Conservation (phyloP, 2,797 vertebrate species). For the Chaetodon trifasciatus region DNA sequence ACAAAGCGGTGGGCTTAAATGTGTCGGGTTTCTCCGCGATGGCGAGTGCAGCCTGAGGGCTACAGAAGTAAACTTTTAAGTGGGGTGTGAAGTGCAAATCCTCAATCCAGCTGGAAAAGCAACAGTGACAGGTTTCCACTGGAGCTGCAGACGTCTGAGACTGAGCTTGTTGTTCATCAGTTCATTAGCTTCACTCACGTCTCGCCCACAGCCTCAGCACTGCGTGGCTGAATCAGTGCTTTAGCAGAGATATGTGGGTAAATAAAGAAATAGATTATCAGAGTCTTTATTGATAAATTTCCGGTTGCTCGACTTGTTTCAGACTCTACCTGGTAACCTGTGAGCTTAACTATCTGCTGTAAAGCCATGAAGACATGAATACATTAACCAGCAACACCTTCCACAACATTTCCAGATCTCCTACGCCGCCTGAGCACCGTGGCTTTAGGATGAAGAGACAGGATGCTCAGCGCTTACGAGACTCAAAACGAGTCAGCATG, state of each 20-base stretch:
- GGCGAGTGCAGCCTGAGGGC: neutral
- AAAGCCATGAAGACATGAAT: neutral
- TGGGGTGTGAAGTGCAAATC: neutral
- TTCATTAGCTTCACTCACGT: no score
- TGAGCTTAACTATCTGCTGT: neutral
- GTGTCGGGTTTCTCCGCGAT: neutral
- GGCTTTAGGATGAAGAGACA: slow-evolving; percentile 50
- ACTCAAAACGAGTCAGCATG: slow-evolving; percentile 75
- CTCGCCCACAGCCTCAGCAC: no score
- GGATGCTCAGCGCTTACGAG: slow-evolving; percentile 65
- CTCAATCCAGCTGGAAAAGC: no score
- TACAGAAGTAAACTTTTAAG: neutral
- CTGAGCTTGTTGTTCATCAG: no score
- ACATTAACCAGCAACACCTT: neutral
- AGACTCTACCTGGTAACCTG: neutral
- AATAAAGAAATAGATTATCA: no score
- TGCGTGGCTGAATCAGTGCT: no score
- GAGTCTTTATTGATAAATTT: no score
- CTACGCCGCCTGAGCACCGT: slow-evolving; percentile 28
- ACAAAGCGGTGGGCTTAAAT: neutral
- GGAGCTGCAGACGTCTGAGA: slow-evolving; percentile 11
- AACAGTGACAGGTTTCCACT: slow-evolving; percentile 17
- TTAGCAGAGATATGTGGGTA: no score
- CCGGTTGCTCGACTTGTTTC: no score
- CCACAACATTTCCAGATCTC: no score